Base-by-base conservation (phyloP, 2,797 vertebrate species). In the Epinephelus coioides region DNA sequence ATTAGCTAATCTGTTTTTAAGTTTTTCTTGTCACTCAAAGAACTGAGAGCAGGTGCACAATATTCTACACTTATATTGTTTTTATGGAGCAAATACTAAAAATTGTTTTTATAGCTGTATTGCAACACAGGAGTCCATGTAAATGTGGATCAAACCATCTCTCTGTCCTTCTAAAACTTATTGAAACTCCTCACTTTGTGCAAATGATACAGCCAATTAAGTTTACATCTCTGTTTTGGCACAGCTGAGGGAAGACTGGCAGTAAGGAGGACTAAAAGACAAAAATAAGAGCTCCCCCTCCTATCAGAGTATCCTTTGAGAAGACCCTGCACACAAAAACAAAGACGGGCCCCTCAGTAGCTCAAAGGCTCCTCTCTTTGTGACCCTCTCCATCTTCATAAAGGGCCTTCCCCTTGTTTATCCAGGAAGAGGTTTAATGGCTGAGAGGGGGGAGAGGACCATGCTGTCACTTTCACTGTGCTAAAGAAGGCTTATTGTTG, bases 321-420 rank as follows among this genome's bases (percentile, higher is more conserved):
- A 91, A 93, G 95, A 89, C 94, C 95, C 96, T 95, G 94, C 95
- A 94, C 89, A 84, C 91, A 87, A 88, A 95, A 96, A 97, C 96
- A 97, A 97, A 97, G 96, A 95, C 87, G 81, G 79, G 91, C 94
- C 95, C 95, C 96, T 96, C 94, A 94, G 92, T 90, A 94, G 91
- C 94, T 95, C 95, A 93, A 89, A 92, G 94, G 92, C 94, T 96
- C 94, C 94, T 94, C 88, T 94, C 94, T 92, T 96, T 96, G 95
- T 96, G 94, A 96, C 93, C 93, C 90, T 94, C 95, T 95, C 95
- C 90, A 94, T 94, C 92, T 92, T 92, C 89, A 94, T 95, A 96
- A 97, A 96, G 96, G 95, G 92, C 96, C 95, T 95, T 95, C 95
- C 95, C 95, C 95, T 97, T 97, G 96, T 96, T 95, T 95, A 96